Conservation (phyloP, 1,140 invertebrate genomes). For the Lutraria rhynchaena region DNA sequence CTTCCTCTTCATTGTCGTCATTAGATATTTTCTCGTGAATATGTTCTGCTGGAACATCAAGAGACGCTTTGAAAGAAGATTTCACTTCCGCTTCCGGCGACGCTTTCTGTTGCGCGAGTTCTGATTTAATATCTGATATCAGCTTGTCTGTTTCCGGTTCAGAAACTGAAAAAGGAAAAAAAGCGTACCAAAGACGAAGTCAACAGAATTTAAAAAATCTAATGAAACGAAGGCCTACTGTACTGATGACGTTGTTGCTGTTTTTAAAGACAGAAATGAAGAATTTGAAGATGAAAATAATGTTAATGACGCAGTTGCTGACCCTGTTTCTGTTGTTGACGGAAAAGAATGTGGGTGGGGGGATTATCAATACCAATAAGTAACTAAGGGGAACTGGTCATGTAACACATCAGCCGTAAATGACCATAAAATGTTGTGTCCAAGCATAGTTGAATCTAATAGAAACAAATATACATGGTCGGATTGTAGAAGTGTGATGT, state of each 20-base stretch:
- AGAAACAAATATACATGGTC: too few relatives aligned
- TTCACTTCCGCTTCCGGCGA: constrained; percentile 20
- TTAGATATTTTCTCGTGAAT: constrained; percentile 36
- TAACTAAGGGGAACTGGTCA: too few relatives aligned
- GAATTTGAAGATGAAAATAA: background rate
- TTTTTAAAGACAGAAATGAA: background rate
- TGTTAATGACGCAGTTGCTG: background rate
- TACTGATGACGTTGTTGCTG: background rate
- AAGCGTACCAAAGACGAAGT: constrained; percentile 3
- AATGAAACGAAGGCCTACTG: background rate
- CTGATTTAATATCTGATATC: constrained; percentile 35
- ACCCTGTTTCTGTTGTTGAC: background rate
- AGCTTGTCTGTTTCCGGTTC: constrained; percentile 28
- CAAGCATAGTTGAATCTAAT: too few relatives aligned
- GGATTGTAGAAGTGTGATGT: too few relatives aligned
- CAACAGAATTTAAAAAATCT: background rate
- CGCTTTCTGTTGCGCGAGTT: background rate
- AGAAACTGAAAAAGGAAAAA: constrained; percentile 11
- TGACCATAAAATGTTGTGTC: too few relatives aligned
- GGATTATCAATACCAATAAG: too few relatives aligned
- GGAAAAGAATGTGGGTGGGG: background rate
- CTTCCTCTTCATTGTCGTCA: background rate
- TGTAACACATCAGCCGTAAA: too few relatives aligned
- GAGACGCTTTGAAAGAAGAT: constrained; percentile 18
- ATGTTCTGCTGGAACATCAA: constrained; percentile 29